Base-by-base conservation (phyloP, 2,888 invertebrate genomes). In the Cataglyphis rosenhaueri region DNA sequence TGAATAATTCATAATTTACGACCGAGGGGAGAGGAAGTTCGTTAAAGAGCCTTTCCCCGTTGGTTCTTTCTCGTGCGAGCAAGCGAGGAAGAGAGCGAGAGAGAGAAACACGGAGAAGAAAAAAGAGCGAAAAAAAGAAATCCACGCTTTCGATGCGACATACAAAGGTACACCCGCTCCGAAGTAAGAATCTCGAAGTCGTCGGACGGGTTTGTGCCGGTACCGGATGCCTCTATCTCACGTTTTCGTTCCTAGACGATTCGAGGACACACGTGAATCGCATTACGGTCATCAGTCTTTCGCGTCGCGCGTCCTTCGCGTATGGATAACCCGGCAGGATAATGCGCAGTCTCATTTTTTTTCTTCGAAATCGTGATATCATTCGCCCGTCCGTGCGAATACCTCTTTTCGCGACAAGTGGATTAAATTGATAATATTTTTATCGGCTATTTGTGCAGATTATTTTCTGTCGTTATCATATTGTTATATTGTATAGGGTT, bases 1-100 rank as follows among this genome's bases (percentile, higher is more conserved):
- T 87, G 87, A 87, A 87, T 87, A 87, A 87, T 85, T 87, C 86
- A 87, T 87, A 84, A 87, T 85, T 87, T 81, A 84, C 74, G 84
- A 71, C 68, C 38, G 10, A 32, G 15, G 8, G 5, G 41, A 44
- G 64, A 64, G 48, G 32, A 62, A 25, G 12, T 71, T 87, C 75
- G 87, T 87, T 87, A 87, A 81, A 70, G 66, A 44, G 41, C 74
- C 70, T 84, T 87, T 84, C 73, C 65, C 81, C 66, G 59, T 79
- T 74, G 6, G 44, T 44, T 64, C 83, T 44, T 86, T 71, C 52
- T 65, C 82, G 57, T 32, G 29, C 18, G 10, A 21, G n/a, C n/a
- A 10, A 21, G 38, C 25, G 9, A 52, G 41, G 29, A 21, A 76
- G n/a, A 48, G 3, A n/a, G 41, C 15, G 18, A 3, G 38, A 25